These are phyloP conservation scores for Tilapia sparmanii DNA, from an alignment of 2,113 vertebrate genomes.

Conservation along the genomic window DNA sequence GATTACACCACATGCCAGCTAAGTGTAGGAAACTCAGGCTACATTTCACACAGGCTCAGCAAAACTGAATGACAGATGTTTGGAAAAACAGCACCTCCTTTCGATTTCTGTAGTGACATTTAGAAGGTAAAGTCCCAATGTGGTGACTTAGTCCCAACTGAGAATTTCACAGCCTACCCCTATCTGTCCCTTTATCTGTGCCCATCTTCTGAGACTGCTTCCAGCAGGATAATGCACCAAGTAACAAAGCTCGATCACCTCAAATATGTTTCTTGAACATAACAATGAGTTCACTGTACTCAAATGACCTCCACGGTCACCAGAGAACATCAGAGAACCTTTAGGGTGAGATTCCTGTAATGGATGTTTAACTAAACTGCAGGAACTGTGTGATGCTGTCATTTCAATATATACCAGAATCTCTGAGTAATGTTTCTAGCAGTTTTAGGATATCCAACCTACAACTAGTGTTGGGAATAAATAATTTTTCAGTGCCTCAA, in stretches of 20 bases:
- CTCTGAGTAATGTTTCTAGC: not conserved
- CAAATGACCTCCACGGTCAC: not conserved
- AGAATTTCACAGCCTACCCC: not conserved
- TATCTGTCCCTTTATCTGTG: not conserved
- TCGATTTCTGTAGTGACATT: not conserved
- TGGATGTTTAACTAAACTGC: not conserved
- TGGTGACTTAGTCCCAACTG: fast-evolving
- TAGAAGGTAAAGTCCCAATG: not conserved
- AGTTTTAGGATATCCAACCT: not conserved
- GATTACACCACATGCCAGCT: not conserved
- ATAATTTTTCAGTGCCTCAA: not conserved
- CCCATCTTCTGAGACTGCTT: not conserved
- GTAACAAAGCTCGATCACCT: not conserved
- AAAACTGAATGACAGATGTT: not conserved
- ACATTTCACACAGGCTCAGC: no score
- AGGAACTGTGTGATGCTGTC: not conserved
- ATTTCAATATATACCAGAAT: not conserved
- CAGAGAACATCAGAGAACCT: not conserved
- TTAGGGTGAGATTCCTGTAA: fast-evolving
- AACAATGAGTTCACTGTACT: not conserved
- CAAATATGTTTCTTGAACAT: not conserved
- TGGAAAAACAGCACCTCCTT: fast-evolving
- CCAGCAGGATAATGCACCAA: not conserved
- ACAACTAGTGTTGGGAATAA: not conserved
- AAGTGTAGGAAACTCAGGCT: fast-evolving